Evolutionary conservation across 2,797 vertebrate species (phyloP), one percentile per base, ranked within the genome.

Genomic region (Zalophus californianus): DNA sequence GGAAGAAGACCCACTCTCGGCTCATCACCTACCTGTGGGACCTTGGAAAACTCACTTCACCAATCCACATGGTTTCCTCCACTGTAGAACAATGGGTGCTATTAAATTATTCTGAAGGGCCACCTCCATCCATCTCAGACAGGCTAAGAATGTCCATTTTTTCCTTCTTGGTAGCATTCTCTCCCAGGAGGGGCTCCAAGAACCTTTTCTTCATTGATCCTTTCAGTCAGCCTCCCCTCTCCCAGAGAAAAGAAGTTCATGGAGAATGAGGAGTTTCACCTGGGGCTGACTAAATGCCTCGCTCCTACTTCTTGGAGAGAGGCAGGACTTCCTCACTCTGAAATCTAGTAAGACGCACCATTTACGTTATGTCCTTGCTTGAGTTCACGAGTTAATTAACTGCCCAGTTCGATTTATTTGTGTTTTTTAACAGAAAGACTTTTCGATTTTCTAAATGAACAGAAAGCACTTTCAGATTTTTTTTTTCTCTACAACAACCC

Each of bases 331-430:
- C n/a, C n/a, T 52, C 23, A 9, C 58, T 50, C 48, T 18, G 25
- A 32, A 56, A 13, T 38, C 35, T 11, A 32, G 18, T 16, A 15
- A 72, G 56, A 96, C 8, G 48, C 79, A 44, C 86, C 18, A 8
- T 52, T 32, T 35, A 41, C 5, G 8, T 14, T 60, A 3, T 20
- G 70, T 20, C 82, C 62, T 38, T 44, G 29, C 66, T n/a, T 75
- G n/a, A 79, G n/a, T 75, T 73, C n/a, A 5, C 32, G 54, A 48
- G 54, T 70, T 95, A 91, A 86, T 84, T 23, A 93, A 79, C 62
- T 62, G 75, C 62, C 70, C 38, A 14, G 9, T 77, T 93, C 80
- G 7, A 35, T 60, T 82, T 44, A 90, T 75, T 54, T 68, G 68
- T 56, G 54, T 48, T 75, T 52, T 25, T 75, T 86, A 79, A 54